Evolutionary conservation across 2,113 vertebrate species (phyloP), one percentile per base, ranked within the genome.

Genomic region (Isurus oxyrinchus): DNA sequence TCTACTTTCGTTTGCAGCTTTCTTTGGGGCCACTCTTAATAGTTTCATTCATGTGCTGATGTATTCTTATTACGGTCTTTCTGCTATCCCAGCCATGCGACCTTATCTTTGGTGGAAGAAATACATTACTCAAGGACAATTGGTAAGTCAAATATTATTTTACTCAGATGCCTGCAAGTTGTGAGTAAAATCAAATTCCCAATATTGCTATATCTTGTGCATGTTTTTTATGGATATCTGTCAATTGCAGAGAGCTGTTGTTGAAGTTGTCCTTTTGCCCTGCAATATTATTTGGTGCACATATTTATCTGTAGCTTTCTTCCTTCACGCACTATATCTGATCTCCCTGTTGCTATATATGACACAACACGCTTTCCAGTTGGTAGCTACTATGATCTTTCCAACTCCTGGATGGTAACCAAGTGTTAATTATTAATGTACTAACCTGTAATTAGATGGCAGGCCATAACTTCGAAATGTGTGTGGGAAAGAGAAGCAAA

Each of bases 91-190:
- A 16, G 98, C 98, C 96, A 97, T 99, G 96, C 98, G 99, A 57
- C 99, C 99, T 0, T 99, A 99, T 97, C 99, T 99, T 94, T 99
- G 99, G 99, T 99, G 99, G 99, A 99, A 99, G 98, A 99, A 98
- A 97, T 99, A 99, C 97, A 99, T 99, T 97, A 99, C 99, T 57
- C 99, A 99, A 97, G 98, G 99, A 13, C 99, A 99, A 97, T 98
- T 99, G 98, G 99, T 99, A 97, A 98, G 99, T 97, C 35, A 3
- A 49, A 11, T 21, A 3, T 27, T 25, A 88, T 55, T 88, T 55
- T 25, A 55, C 23, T 55, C 44, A 88, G 8, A 11, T 27, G 23
- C 49, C 49, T 11, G 86, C 7, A 55, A 88, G 6, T 31, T 88
- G 86, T 55, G 86, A 88, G 23, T 53, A 88, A 88, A 27, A 2